phyloP scores from a whole-genome alignment of 2,888 invertebrate species.

The Zaprionus obscuricornis region DNA sequence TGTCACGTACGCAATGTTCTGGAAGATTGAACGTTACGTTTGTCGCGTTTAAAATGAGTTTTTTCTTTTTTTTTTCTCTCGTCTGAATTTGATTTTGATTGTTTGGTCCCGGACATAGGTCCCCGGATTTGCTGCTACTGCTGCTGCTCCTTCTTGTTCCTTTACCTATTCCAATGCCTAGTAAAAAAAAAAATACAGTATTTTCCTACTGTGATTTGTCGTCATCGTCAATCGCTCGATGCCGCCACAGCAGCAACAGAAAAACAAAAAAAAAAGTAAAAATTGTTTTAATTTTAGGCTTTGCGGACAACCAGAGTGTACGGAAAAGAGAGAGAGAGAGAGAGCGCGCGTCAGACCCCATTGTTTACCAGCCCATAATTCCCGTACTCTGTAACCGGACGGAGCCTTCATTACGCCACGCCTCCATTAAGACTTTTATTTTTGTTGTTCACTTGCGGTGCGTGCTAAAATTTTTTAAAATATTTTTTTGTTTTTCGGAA shows the following conservation, averaged over 20 bases:
- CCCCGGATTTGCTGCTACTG: not conserved
- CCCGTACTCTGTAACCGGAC: slow-evolving; percentile 7
- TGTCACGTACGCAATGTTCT: slow-evolving; percentile 81
- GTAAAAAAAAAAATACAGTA: too few species aligned
- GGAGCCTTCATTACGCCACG: slow-evolving; percentile 31
- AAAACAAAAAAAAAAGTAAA: slow-evolving; percentile 50
- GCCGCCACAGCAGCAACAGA: slow-evolving; percentile 52
- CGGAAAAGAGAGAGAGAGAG: too few species aligned
- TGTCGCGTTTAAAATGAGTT: slow-evolving; percentile 81
- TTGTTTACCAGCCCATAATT: slow-evolving; percentile 34
- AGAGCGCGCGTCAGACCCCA: slow-evolving; percentile 18
- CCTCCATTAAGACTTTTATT: slow-evolving; percentile 8
- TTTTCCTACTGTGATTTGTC: slow-evolving; percentile 46
- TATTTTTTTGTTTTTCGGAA: slow-evolving; percentile 31
- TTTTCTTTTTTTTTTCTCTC: slow-evolving; percentile 46
- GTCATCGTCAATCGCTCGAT: slow-evolving; percentile 56
- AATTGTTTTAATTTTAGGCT: slow-evolving; percentile 71
- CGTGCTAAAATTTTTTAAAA: slow-evolving; percentile 57
- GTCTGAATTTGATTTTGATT: slow-evolving; percentile 77
- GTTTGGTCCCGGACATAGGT: slow-evolving; percentile 68
- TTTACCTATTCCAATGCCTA: not conserved
- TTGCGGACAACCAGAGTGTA: not conserved
- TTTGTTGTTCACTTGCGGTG: slow-evolving; percentile 20
- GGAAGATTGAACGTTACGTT: slow-evolving; percentile 82
- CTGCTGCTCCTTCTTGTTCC: not conserved